Percentiles rank a stretch among this genome's conserved stretches.
Conservation (phyloP, 2,888 invertebrate species). For the Campaea margaritaria region DNA sequence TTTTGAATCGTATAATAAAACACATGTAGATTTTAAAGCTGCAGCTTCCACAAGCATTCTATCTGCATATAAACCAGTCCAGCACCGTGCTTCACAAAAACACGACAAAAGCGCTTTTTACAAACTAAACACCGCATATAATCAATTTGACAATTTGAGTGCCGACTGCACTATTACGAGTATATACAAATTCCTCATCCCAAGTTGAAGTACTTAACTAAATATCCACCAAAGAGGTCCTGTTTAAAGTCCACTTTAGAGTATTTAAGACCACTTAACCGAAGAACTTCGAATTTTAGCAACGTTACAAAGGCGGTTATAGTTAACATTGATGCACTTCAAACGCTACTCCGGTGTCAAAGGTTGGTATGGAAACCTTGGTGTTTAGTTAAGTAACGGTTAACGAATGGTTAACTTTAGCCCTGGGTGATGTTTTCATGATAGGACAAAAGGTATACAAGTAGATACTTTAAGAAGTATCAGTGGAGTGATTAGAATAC, state of each 20-base stretch:
- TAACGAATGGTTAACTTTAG: conserved; percentile 1
- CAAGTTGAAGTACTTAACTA: conserved; percentile 4
- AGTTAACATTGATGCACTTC: conserved; percentile 11
- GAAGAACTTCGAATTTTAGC: conserved; percentile 4
- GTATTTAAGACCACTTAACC: conserved; percentile 7
- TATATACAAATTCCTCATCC: conserved; percentile 9
- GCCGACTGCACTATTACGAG: not conserved
- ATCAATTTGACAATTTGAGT: not conserved
- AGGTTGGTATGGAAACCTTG: conserved; percentile 23
- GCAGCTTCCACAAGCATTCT: too few relatives aligned
- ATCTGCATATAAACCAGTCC: not conserved
- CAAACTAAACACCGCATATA: not conserved
- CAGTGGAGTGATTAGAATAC: too few relatives aligned
- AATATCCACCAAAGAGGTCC: not conserved
- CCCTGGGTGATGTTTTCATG: too few relatives aligned
- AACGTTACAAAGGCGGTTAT: conserved; percentile 11
- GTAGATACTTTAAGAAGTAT: too few relatives aligned
- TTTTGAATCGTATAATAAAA: too few relatives aligned
- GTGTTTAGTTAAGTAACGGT: conserved; percentile 6
- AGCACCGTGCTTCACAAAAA: not conserved
- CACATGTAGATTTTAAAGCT: too few relatives aligned
- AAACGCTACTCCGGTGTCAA: conserved; percentile 22
- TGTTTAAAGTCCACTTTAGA: conserved; percentile 8
- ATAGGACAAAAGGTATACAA: too few relatives aligned
- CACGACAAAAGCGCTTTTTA: not conserved